Evolutionary conservation across 1,140 invertebrate species (phyloP).

Genomic region (Linepithema humile): DNA sequence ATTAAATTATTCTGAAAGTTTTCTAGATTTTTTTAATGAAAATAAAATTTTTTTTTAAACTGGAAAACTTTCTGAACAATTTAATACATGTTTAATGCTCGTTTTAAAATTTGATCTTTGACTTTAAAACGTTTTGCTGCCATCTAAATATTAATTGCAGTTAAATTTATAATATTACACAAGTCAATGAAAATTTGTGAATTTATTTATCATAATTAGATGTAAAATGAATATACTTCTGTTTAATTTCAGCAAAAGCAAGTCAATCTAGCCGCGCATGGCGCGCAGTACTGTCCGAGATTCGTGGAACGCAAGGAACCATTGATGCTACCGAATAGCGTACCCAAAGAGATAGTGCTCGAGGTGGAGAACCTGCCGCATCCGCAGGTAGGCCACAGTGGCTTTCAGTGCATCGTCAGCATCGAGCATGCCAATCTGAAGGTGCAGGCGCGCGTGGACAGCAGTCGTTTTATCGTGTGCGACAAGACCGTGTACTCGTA

Average conservation of each 20-base stretch:
- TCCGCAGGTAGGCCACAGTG: conserved; percentile 93
- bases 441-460: conserved; percentile 93
- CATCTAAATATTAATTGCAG: too few species aligned
- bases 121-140: too few species aligned
- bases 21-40: too few species aligned
- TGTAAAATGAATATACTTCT: not conserved
- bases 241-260: conserved; percentile 86
- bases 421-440: conserved; percentile 96
- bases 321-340: conserved; percentile 94
- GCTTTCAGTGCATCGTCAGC: conserved; percentile 95
- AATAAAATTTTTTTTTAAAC: not conserved
- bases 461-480: conserved; percentile 93
- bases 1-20: too few species aligned
- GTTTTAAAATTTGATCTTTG: not conserved
- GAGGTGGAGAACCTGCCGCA: conserved; percentile 96
- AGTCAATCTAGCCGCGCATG: conserved; percentile 89
- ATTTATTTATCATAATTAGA: not conserved
- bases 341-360: conserved; percentile 94
- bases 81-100: too few species aligned
- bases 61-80: not conserved
- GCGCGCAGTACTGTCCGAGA: conserved; percentile 91
- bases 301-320: conserved; percentile 88
- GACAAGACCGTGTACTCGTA: conserved; percentile 97
- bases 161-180: too few species aligned
- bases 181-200: too few species aligned